phyloP scores from a whole-genome alignment of 2,797 vertebrate genomes.

The Coilia nasus region DNA sequence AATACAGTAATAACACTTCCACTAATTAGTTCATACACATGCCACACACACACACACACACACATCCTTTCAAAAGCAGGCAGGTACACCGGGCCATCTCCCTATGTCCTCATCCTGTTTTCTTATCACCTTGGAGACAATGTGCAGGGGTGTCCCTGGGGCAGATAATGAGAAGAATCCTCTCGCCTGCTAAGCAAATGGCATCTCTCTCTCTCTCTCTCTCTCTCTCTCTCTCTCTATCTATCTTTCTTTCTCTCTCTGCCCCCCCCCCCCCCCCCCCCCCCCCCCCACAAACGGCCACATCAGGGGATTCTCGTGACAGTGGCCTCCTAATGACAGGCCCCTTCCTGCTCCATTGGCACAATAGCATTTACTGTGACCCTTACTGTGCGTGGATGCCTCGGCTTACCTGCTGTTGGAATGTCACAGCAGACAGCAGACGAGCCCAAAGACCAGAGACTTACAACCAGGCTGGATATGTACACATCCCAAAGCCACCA shows the following conservation, averaged over 20 bases:
- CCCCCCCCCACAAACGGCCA: background rate
- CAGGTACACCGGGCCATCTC: background rate
- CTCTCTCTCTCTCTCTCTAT: background rate
- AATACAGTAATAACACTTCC: background rate
- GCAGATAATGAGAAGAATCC: background rate
- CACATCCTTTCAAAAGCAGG: background rate
- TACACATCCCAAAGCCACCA: background rate
- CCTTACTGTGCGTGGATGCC: background rate
- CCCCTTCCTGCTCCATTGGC: background rate
- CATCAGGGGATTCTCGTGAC: background rate
- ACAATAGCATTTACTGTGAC: background rate
- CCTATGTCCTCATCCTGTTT: background rate
- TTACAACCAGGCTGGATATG: background rate
- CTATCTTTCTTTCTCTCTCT: too few relatives aligned
- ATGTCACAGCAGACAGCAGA: background rate
- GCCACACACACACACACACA: background rate
- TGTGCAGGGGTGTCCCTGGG: background rate
- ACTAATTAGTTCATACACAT: background rate
- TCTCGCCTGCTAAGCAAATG: background rate
- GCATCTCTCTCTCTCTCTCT: background rate
- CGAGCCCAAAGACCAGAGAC: background rate
- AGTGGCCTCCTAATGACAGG: background rate
- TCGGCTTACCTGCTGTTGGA: background rate
- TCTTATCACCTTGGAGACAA: background rate
- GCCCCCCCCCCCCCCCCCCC: too few relatives aligned